A percentile compares a stretch with the other conserved stretches of the same genome.
phyloP scores from a whole-genome alignment of 2,797 vertebrate genomes.

The Gymnothorax javanicus region DNA sequence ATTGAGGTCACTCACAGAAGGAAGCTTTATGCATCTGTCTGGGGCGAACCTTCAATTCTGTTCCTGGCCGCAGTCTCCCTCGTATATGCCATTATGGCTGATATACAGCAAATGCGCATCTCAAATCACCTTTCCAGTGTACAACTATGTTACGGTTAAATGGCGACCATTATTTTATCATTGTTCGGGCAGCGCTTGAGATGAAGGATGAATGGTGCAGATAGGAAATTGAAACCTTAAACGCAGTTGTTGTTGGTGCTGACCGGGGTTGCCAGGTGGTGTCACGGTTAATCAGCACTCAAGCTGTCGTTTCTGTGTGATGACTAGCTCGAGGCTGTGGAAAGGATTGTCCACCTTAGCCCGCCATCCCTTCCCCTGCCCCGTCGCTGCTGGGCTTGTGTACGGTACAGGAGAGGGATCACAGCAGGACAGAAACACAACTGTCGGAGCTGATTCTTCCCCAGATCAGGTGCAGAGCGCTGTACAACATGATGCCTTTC shows the following conservation, averaged over 20 bases:
- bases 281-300: constrained; percentile 42
- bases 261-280: constrained; percentile 17
- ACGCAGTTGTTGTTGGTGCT: constrained; percentile 38
- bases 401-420: constrained; percentile 42
- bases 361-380: neutral
- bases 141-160: neutral
- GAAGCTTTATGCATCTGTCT: neutral
- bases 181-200: neutral
- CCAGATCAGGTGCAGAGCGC: constrained; percentile 52
- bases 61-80: neutral
- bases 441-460: constrained; percentile 53
- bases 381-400: constrained; percentile 23
- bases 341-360: constrained; percentile 31
- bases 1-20: neutral
- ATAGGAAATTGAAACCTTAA: constrained; percentile 44
- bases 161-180: neutral
- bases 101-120: neutral
- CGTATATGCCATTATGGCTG: neutral
- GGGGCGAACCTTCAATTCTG: neutral
- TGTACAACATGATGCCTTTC: constrained; percentile 57
- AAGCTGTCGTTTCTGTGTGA: constrained; percentile 13
- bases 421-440: constrained; percentile 50
- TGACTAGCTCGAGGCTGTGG: constrained; percentile 36
- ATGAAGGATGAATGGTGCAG: neutral
- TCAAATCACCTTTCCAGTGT: neutral